Evolutionary conservation across 2,888 invertebrate genomes (phyloP).

Genomic region (Rhingia campestris): DNA sequence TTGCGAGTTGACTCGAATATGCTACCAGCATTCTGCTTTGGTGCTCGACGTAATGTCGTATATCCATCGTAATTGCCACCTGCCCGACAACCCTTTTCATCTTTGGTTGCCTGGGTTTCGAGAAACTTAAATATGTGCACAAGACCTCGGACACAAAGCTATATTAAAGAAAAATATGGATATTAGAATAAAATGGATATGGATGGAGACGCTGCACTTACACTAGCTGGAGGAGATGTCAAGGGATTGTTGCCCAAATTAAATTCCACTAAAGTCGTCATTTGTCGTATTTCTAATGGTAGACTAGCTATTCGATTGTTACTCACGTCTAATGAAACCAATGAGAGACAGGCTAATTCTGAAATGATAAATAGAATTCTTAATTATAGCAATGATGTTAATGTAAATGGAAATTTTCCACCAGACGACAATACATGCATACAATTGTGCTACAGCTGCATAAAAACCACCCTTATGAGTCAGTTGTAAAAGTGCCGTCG

Average conservation of each 20-base stretch:
- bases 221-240: slow-evolving; percentile 95
- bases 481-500: too few species aligned
- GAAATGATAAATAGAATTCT: slow-evolving; percentile 76
- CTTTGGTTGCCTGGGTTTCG: slow-evolving; percentile 92
- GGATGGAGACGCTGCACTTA: slow-evolving; percentile 84
- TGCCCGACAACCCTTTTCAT: slow-evolving; percentile 81
- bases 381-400: too few species aligned
- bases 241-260: slow-evolving; percentile 94
- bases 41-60: slow-evolving; percentile 81
- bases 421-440: too few species aligned
- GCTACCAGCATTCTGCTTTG: slow-evolving; percentile 79
- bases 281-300: slow-evolving; percentile 93
- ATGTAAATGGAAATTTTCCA: too few species aligned
- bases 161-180: not conserved
- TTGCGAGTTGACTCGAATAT: slow-evolving; percentile 79
- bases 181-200: not conserved
- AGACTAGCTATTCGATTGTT: slow-evolving; percentile 94
- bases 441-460: too few species aligned
- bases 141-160: slow-evolving; percentile 92
- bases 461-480: too few species aligned
- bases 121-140: slow-evolving; percentile 97
- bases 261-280: slow-evolving; percentile 92
- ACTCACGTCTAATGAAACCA: slow-evolving; percentile 94
- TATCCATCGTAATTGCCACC: slow-evolving; percentile 82
- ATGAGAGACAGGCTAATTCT: slow-evolving; percentile 94